Base-by-base conservation (phyloP, 2,888 invertebrate genomes). In the Latrodectus elegans region DNA sequence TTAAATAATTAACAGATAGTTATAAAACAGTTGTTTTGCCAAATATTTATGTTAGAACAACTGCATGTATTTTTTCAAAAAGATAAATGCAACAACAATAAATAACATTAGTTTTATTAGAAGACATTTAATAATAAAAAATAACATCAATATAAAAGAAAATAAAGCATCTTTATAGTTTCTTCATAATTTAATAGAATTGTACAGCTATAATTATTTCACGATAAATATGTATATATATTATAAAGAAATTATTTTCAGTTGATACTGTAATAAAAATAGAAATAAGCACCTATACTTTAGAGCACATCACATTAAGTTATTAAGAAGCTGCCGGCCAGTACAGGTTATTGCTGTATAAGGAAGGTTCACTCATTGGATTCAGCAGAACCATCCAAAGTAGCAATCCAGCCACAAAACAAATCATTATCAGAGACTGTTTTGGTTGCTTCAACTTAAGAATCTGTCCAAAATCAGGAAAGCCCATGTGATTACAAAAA, bases 401-500 rank as follows among this genome's bases (percentile, higher is more conserved):
- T 11, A 94, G 91, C 6, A 98, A 94, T 11, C 98, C 98, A 9
- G 95, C 90, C 6, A 97, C 92, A 92, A 96, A 97, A 83, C 95
- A 93, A 70, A 93, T 92, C 51, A 95, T 93, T 3, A 96, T 94
- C 49, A 95, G 92, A 15, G 94, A 92, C 90, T 95, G 94, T 90
- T 95, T 94, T 8, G 94, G 93, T 87, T 93, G 93, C 90, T 93
- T 92, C 90, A 94, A 95, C 38, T 94, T 94, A 87, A 94, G 91
- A 6, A 96, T 93, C 91, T 96, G 97, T 10, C 81, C 77, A 76
- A 90, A 89, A 79, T 90, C 89, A 8, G 98, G 98, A 91, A 98
- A 96, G 10, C 98, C 98, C 97, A 99, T 97, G 92, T 97, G 96
- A 92, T 99, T 99, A 93, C 99, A 99, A 92, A 98, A 97, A 55